Evolutionary conservation across 1,140 invertebrate species (phyloP).

Genomic region (Drosophila micromelanica): DNA sequence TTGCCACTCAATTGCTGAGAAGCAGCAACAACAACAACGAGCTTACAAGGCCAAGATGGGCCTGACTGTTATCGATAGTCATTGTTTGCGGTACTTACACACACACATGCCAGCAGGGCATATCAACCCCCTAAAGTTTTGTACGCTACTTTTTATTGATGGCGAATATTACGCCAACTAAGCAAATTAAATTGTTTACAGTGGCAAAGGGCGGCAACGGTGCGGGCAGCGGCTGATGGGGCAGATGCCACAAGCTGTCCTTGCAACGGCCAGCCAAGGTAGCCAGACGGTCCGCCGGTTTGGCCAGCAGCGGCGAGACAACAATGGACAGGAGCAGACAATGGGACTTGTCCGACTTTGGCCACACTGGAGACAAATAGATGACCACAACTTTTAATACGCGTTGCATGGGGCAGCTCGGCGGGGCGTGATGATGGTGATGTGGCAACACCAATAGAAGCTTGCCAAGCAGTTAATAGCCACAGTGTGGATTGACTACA

Average conservation of each 20-base stretch:
- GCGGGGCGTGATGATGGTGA: background rate
- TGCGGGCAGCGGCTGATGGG: background rate
- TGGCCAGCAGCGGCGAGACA: constrained; percentile 23
- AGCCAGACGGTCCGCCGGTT: constrained; percentile 3
- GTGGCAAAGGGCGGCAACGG: constrained; percentile 45
- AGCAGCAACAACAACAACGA: constrained; percentile 1
- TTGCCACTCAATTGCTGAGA: constrained; percentile 54
- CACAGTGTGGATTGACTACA: constrained; percentile 10
- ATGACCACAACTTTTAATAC: constrained; percentile 55
- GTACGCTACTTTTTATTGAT: constrained; percentile 66
- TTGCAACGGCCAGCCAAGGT: constrained; percentile 5
- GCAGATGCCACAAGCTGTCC: background rate
- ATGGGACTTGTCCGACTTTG: constrained; percentile 13
- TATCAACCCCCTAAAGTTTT: constrained; percentile 30
- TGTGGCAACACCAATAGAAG: background rate
- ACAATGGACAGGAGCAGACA: constrained; percentile 31
- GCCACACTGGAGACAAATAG: constrained; percentile 37
- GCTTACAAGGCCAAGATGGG: constrained; percentile 51
- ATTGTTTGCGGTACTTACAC: constrained; percentile 55
- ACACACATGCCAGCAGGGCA: constrained; percentile 14
- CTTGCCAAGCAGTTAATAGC: background rate
- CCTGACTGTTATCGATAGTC: constrained; percentile 69
- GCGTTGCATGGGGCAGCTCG: constrained; percentile 10
- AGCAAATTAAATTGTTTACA: constrained; percentile 83
- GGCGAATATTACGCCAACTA: constrained; percentile 81